Base-by-base conservation (phyloP, 2,113 vertebrate genomes). In the Peromyscus maniculatus region DNA sequence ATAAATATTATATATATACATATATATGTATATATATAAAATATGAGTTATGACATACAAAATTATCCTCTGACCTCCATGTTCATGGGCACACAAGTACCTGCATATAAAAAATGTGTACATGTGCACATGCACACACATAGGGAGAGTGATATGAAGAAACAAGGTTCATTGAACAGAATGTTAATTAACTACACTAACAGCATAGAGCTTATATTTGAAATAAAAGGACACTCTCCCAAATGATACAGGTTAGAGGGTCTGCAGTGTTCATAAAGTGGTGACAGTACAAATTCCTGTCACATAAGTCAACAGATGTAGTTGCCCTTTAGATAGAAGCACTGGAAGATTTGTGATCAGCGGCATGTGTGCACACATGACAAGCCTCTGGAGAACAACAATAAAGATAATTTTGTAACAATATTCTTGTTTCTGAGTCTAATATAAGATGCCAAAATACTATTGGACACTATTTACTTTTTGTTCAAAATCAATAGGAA, bases 361-460 rank as follows among this genome's bases (percentile, higher is more conserved):
- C n/a, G 31, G 12, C 55, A 52, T 36, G n/a, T 74, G 26, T 75
- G 64, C 74, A 82, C 9, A 90, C 21, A 69, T 52, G 59, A 21
- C 12, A 84, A 93, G 57, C 87, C 43, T 91, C 55, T 31, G 21
- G 77, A 46, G 74, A 95, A 52, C 46, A 28, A 16, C 55, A 13
- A 43, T 39, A 72, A 74, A 72, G 71, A 82, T 49, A 5, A 80
- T 28, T 87, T 21, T 15, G 7, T 46, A 93, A 92, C 46, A 74
- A 69, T 59, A 13, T 36, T 67, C 31, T 92, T 95, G 13, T 17
- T 95, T 96, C n/a, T 28, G 52, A 94, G 88, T 72, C 21, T n/a
- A 84, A 77, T 8, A 66, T 4, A 69, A 49, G 13, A 71, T 91
- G 67, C 74, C 59, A 71, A 91, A 88, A 82, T 57, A 91, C 1